A percentile compares a stretch with the other conserved stretches of the same genome.
phyloP scores from a whole-genome alignment of 2,797 vertebrate genomes.

The Miichthys miiuy region DNA sequence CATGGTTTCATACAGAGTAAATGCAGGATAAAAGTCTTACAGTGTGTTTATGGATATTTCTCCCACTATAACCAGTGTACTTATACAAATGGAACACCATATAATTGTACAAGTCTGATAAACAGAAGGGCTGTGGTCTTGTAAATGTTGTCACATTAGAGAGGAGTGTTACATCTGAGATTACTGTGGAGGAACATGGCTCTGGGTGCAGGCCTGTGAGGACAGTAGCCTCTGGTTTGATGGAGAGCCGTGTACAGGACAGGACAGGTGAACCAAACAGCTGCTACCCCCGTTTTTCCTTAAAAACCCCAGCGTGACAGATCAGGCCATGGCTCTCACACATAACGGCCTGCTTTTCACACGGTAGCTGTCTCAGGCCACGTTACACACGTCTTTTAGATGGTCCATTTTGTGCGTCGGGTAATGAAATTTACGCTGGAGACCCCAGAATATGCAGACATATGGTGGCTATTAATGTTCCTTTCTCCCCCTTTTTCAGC shows the following conservation, averaged over 20 bases:
- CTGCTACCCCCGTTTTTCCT: conserved; percentile 76
- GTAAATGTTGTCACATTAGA: conserved; percentile 77
- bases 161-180: conserved; percentile 72
- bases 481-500: conserved; percentile 50
- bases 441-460: conserved; percentile 79
- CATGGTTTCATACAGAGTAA: conserved; percentile 12
- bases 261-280: conserved; percentile 85
- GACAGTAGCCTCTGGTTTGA: conserved; percentile 72
- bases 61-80: conserved; percentile 46
- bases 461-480: conserved; percentile 81
- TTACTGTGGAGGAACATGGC: conserved; percentile 64
- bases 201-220: conserved; percentile 51
- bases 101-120: conserved; percentile 77
- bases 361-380: conserved; percentile 82
- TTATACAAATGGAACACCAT: conserved; percentile 74
- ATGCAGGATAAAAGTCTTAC: conserved; percentile 30
- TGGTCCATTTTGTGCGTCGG: conserved; percentile 70
- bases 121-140: conserved; percentile 68
- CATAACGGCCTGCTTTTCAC: conserved; percentile 78
- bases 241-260: conserved; percentile 81
- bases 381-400: conserved; percentile 78
- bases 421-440: conserved; percentile 82
- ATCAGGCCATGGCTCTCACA: conserved; percentile 79
- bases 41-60: conserved; percentile 61
- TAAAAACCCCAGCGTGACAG: conserved; percentile 79